Evolutionary conservation across 2,888 invertebrate species (phyloP).

Genomic region (Dryobotodes eremita): DNA sequence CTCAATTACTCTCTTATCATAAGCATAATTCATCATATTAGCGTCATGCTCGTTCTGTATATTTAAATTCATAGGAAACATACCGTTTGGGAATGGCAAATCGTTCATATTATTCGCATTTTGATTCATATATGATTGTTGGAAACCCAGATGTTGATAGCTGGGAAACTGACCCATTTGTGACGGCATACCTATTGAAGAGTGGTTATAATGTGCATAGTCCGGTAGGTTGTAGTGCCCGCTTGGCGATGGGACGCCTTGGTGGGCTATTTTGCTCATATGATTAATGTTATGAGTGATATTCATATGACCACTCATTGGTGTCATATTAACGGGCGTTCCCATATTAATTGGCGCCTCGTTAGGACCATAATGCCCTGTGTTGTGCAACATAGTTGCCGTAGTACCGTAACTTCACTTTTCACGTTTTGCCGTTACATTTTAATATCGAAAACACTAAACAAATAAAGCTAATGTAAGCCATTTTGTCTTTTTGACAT

Average conservation of each 20-base stretch:
- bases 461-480: slow-evolving; percentile 80
- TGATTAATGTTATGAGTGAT: slow-evolving; percentile 80
- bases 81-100: slow-evolving; percentile 74
- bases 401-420: slow-evolving; percentile 46
- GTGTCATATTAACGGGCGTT: slow-evolving; percentile 78
- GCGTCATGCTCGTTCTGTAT: slow-evolving; percentile 71
- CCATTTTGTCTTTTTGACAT: slow-evolving; percentile 83
- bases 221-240: slow-evolving; percentile 77
- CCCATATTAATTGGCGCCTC: slow-evolving; percentile 81
- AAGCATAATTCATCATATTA: slow-evolving; percentile 64
- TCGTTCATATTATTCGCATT: slow-evolving; percentile 69
- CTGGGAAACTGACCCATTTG: slow-evolving; percentile 76
- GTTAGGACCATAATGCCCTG: slow-evolving; percentile 82
- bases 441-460: slow-evolving; percentile 71
- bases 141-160: slow-evolving; percentile 75
- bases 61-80: slow-evolving; percentile 80
- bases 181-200: slow-evolving; percentile 72
- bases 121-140: slow-evolving; percentile 71
- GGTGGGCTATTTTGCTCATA: slow-evolving; percentile 78
- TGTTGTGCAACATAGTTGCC: slow-evolving; percentile 84
- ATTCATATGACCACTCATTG: slow-evolving; percentile 74
- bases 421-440: slow-evolving; percentile 67
- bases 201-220: slow-evolving; percentile 75
- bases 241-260: slow-evolving; percentile 69
- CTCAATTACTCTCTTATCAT: slow-evolving; percentile 63